Conservation (phyloP, 2,113 vertebrate genomes). For the Camelus bactrianus region DNA sequence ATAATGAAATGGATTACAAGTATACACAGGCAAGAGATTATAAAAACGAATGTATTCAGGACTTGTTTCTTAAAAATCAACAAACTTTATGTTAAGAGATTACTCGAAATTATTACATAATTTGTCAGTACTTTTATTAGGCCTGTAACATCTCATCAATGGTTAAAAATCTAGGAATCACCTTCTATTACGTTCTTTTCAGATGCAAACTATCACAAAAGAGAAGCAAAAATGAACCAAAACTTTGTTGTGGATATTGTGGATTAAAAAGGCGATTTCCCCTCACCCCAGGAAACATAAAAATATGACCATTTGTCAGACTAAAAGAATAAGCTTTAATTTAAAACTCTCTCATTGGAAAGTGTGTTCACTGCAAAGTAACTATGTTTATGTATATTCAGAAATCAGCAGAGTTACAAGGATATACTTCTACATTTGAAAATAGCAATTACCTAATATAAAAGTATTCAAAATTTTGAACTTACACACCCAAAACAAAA, state of each 20-base stretch:
- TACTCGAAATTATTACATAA: constrained; percentile 23
- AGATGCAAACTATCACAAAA: background rate
- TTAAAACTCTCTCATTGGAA: background rate
- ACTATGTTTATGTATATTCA: constrained; percentile 13
- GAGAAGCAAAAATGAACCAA: background rate
- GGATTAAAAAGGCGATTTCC: background rate
- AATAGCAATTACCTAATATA: constrained; percentile 12
- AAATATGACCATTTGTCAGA: constrained; percentile 32
- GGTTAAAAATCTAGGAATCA: background rate
- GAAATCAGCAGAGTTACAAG: background rate
- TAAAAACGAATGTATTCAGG: constrained; percentile 40
- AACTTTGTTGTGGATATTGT: background rate
- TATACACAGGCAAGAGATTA: background rate
- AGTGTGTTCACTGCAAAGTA: background rate
- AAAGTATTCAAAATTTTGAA: background rate
- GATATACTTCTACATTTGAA: background rate
- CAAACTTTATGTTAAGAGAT: constrained; percentile 17
- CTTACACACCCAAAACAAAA: background rate
- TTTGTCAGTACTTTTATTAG: constrained; percentile 18
- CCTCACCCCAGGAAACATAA: background rate
- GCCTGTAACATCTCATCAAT: background rate
- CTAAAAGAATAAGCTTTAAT: constrained; percentile 22
- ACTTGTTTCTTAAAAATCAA: constrained; percentile 17
- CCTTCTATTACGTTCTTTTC: background rate
- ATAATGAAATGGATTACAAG: background rate